These are phyloP conservation scores for Drosophila bipectinata DNA, from an alignment of 1,140 invertebrate genomes.

Conservation along the genomic window DNA sequence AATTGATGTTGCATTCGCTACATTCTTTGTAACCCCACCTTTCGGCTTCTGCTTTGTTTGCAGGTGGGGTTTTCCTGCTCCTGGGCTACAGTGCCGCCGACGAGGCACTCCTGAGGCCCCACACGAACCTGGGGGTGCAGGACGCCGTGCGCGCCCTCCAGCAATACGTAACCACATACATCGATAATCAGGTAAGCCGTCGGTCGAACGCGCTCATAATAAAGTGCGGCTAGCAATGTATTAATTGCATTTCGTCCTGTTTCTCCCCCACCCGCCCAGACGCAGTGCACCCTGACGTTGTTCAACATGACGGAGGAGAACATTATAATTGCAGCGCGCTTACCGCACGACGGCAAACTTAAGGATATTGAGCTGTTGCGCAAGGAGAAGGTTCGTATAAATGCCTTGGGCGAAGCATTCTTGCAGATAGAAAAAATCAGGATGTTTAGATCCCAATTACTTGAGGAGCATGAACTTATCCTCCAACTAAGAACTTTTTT, in stretches of 20 bases:
- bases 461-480: too few relatives aligned
- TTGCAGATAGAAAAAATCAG: too few relatives aligned
- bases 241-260: constrained; percentile 57
- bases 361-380: constrained; percentile 86
- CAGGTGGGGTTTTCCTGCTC: constrained; percentile 93
- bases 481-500: background rate
- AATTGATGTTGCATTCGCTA: constrained; percentile 61
- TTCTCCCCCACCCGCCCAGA: constrained; percentile 85
- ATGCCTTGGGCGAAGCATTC: constrained; percentile 18
- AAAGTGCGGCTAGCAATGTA: constrained; percentile 24
- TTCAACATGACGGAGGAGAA: constrained; percentile 94
- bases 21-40: constrained; percentile 9
- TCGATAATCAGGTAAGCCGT: constrained; percentile 88
- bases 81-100: constrained; percentile 94
- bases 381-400: constrained; percentile 88
- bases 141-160: constrained; percentile 92
- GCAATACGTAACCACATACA: constrained; percentile 89
- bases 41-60: constrained; percentile 2
- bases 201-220: constrained; percentile 20
- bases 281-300: constrained; percentile 91
- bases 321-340: constrained; percentile 92
- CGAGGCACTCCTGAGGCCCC: constrained; percentile 91
- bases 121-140: constrained; percentile 91
- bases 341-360: constrained; percentile 88
- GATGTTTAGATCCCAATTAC: too few relatives aligned